Evolutionary conservation across 2,888 invertebrate genomes (phyloP).

Genomic region (Acronicta aceris): DNA sequence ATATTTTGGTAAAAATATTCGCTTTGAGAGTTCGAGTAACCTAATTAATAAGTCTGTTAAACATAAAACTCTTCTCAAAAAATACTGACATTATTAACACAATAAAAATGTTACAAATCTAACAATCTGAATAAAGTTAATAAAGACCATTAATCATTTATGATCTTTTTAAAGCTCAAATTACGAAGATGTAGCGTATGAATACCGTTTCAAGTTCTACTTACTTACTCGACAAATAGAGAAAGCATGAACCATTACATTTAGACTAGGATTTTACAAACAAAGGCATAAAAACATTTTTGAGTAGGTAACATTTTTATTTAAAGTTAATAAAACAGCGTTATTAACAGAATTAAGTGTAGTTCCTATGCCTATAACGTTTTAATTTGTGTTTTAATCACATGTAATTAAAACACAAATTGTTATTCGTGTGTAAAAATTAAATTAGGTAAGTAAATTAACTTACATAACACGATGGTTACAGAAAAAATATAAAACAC

Average conservation of each 20-base stretch:
- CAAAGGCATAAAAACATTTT: not conserved
- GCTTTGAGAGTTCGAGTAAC: too few relatives aligned
- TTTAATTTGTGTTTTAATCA: not conserved
- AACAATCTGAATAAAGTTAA: too few relatives aligned
- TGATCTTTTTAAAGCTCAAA: not conserved
- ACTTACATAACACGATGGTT: too few relatives aligned
- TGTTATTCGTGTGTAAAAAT: not conserved
- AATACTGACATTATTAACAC: too few relatives aligned
- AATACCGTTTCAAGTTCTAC: conserved; percentile 35
- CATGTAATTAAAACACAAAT: too few relatives aligned
- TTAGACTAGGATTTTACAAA: not conserved
- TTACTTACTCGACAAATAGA: conserved; percentile 14
- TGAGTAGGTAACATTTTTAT: too few relatives aligned
- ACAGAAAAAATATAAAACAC: too few relatives aligned
- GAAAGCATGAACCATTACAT: conserved; percentile 34
- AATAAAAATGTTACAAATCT: too few relatives aligned
- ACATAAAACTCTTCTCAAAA: too few relatives aligned
- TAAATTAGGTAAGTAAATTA: not conserved
- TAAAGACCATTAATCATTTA: too few relatives aligned
- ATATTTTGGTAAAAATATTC: too few relatives aligned
- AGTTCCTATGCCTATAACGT: not conserved
- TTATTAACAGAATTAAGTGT: not conserved
- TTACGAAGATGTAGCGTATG: not conserved
- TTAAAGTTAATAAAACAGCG: not conserved
- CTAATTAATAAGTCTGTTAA: too few relatives aligned